Base-by-base conservation (phyloP, 2,888 invertebrate species). In the Acanthoscelides obtectus region DNA sequence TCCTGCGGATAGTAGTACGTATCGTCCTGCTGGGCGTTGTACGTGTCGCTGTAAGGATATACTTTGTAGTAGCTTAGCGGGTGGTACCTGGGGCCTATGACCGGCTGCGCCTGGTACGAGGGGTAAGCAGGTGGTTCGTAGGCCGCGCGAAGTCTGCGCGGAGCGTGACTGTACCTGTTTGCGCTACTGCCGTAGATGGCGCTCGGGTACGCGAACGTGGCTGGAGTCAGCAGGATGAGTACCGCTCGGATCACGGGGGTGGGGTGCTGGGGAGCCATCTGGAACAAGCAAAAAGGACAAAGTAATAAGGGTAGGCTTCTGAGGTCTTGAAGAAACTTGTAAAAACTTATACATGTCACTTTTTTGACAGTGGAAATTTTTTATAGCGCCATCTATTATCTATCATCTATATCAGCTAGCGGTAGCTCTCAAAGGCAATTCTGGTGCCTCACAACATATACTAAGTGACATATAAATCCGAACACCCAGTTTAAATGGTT, bases 1-100 rank as follows among this genome's bases (percentile, higher is more conserved):
- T 82, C 82, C 76, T 81, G 83, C 4, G 80, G 81, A 22, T 69
- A 70, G 74, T 83, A 83, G 72, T 83, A 83, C 20, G 8, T n/a
- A 20, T 6, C 20, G 17, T 45, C 45, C 1, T 45, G 12, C 79
- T 89, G 89, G 66, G 90, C 89, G 64, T 88, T 88, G 68, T 85
- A 90, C 84, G 83, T 87, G 82, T 78, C 88, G 80, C 75, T 85
- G 82, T 86, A 89, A 83, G 80, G 88, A 84, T 84, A 89, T 76
- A 83, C 78, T 67, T 83, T 83, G 76, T 86, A 84, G 76, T 86
- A 85, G 74, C 81, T 83, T 22, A 87, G 79, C 73, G 89, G 86
- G 82, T 88, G 86, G 82, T 88, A 88, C 74, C 84, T 70, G 2
- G 67, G 72, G 22, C 66, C 67, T 20, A 69, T 65, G 4, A 70